Base-by-base conservation (phyloP, 2,113 vertebrate species). In the Plectropomus leopardus region DNA sequence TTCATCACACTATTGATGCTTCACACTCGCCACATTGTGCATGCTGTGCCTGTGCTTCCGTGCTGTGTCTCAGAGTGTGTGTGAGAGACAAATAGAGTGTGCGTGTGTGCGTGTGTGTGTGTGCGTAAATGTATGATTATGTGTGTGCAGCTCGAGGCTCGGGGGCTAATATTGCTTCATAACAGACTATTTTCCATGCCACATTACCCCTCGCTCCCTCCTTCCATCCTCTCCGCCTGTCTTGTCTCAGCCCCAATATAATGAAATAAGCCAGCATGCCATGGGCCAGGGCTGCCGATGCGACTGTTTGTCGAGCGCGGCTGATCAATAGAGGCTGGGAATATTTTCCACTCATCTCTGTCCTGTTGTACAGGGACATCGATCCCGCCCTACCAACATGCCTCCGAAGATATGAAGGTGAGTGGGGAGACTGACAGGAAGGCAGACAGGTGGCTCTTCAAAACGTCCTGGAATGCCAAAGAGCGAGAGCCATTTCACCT, bases 1-100 rank as follows among this genome's bases (percentile, higher is more conserved):
- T 91, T 91, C 77, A 87, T 91, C 86, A 87, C 74, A 19, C 23
- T 82, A 84, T 63, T 42, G 84, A 90, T 76, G 72, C 83, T 50
- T 54, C 59, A 72, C 47, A 15, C 53, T 63, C 7, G 57, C 71
- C 63, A 61, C 50, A 76, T 81, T 76, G 28, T 70, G 73, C 86
- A 79, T 71, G 61, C 30, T 73, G 61, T 34, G 70, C 23, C 57
- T 28, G 42, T 0, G 42, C 19, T 1, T 63, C 15, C n/a, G 13
- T 11, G 4, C 63, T 47, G 64, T 7, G 17, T 28, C 5, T 51
- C 9, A 7, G 7, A 60, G 44, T 24, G 59, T 51, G 63, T 34
- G 2, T 23, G 61, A 30, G 11, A 32, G 32, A 65, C 44, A 86
- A 30, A 0, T 7, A 28, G 47, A 26, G 76, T 32, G 47, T 40